Percentiles rank a stretch among this genome's conserved stretches.
Evolutionary conservation across 2,888 invertebrate species (phyloP).

Genomic region (Pheosia gnoma): DNA sequence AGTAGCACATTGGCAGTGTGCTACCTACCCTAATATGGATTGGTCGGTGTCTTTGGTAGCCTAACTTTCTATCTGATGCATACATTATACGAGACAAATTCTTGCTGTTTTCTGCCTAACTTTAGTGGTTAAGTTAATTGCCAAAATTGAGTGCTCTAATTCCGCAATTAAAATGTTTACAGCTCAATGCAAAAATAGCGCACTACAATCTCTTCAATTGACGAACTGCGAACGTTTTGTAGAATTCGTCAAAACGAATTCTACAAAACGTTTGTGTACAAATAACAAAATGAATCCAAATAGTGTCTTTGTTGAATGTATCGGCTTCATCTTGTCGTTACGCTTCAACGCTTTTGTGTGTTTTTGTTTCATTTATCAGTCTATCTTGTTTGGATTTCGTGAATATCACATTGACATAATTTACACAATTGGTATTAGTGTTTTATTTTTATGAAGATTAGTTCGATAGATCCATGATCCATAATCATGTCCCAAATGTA

Average conservation of each 20-base stretch:
- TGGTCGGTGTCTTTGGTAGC: too few species aligned
- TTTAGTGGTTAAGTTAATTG: background rate
- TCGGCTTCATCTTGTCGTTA: constrained; percentile 23
- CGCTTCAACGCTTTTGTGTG: constrained; percentile 14
- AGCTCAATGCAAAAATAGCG: constrained; percentile 11
- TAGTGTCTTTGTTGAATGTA: constrained; percentile 19
- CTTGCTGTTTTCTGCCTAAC: background rate
- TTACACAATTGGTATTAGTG: constrained; percentile 13
- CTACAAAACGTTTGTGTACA: constrained; percentile 5
- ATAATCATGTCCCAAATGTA: too few species aligned
- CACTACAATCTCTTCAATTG: constrained; percentile 9
- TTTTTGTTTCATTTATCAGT: constrained; percentile 23
- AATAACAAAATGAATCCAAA: constrained; percentile 25
- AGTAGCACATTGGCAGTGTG: too few species aligned
- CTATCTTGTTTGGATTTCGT: constrained; percentile 13
- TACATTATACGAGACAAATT: too few species aligned
- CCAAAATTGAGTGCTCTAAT: background rate
- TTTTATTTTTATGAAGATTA: constrained; percentile 1
- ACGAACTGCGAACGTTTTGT: too few species aligned
- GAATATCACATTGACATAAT: constrained; percentile 8
- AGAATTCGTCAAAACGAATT: too few species aligned
- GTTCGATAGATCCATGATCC: background rate
- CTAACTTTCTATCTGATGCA: too few species aligned
- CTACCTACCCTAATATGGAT: too few species aligned
- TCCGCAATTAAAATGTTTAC: constrained; percentile 9